Conservation (phyloP, 2,888 invertebrate genomes). For the Polydrusus pterygomalis region DNA sequence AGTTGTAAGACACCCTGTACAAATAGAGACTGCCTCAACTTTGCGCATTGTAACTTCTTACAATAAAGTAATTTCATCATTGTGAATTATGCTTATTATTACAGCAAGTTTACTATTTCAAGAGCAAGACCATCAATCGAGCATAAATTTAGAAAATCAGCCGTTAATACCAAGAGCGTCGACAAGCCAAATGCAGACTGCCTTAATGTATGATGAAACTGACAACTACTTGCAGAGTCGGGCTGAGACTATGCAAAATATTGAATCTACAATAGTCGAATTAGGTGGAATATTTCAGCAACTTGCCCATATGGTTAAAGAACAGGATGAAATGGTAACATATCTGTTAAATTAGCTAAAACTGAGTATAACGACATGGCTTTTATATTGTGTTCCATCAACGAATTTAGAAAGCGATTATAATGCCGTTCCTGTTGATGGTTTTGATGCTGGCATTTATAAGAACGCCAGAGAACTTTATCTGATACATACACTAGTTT, state of each 20-base stretch:
- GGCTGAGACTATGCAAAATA: slow-evolving; percentile 99
- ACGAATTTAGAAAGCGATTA: no score
- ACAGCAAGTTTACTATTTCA: slow-evolving; percentile 71
- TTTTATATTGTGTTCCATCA: no score
- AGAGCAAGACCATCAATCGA: slow-evolving; percentile 81
- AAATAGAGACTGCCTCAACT: no score
- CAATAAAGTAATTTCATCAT: no score
- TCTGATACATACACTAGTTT: no score
- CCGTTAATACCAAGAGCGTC: slow-evolving; percentile 70
- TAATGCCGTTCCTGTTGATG: no score
- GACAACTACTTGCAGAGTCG: slow-evolving; percentile 94
- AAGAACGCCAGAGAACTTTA: no score
- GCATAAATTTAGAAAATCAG: slow-evolving; percentile 87
- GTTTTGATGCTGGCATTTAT: no score
- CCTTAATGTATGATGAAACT: slow-evolving; percentile 87
- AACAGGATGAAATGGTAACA: slow-evolving; percentile 94
- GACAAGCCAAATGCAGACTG: slow-evolving; percentile 77
- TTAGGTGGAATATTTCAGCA: slow-evolving; percentile 99
- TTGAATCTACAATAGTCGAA: slow-evolving; percentile 99
- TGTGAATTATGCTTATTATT: slow-evolving; percentile 39
- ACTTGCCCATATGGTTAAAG: slow-evolving; percentile 96
- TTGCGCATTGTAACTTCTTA: no score
- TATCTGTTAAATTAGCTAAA: no score
- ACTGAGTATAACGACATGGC: no score
- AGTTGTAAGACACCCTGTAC: no score